Evolutionary conservation across 1,140 invertebrate species (phyloP).

Genomic region (Protaetia brevitarsis): DNA sequence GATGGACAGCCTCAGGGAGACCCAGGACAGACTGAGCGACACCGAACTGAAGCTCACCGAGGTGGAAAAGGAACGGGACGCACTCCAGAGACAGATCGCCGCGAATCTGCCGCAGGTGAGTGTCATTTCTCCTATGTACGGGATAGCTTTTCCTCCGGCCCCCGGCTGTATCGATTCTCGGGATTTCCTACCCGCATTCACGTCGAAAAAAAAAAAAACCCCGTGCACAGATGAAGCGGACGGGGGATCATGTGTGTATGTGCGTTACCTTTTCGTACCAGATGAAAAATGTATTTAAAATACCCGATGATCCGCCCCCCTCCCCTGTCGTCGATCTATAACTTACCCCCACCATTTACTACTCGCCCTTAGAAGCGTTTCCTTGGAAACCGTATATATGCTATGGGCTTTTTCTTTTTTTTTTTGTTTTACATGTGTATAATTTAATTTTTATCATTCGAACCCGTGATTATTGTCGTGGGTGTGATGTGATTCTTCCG

Average conservation of each 20-base stretch:
- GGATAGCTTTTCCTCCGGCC: too few species aligned
- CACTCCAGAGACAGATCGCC: slow-evolving; percentile 88
- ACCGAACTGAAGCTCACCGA: slow-evolving; percentile 83
- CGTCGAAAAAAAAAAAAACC: neutral
- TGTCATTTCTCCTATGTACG: neutral
- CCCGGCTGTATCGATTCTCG: neutral
- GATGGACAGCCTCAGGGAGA: slow-evolving; percentile 92
- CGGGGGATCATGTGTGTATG: too few species aligned
- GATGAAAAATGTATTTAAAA: slow-evolving; percentile 1
- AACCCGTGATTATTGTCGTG: neutral
- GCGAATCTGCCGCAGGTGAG: slow-evolving; percentile 94
- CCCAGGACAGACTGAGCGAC: slow-evolving; percentile 86
- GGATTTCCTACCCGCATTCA: neutral
- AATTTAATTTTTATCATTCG: neutral
- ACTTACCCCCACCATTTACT: slow-evolving; percentile 12
- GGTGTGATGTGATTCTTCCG: neutral
- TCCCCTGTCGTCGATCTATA: neutral
- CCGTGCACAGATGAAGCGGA: neutral
- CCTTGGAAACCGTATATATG: slow-evolving; percentile 1
- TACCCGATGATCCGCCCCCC: slow-evolving; percentile 16
- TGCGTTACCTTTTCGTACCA: neutral
- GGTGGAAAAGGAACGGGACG: slow-evolving; percentile 92
- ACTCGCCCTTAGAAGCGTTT: slow-evolving; percentile 12
- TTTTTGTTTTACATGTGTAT: neutral
- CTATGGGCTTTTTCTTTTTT: neutral